These are phyloP conservation scores for Dendrolimus kikuchii DNA, from an alignment of 1,140 invertebrate species.

Conservation along the genomic window DNA sequence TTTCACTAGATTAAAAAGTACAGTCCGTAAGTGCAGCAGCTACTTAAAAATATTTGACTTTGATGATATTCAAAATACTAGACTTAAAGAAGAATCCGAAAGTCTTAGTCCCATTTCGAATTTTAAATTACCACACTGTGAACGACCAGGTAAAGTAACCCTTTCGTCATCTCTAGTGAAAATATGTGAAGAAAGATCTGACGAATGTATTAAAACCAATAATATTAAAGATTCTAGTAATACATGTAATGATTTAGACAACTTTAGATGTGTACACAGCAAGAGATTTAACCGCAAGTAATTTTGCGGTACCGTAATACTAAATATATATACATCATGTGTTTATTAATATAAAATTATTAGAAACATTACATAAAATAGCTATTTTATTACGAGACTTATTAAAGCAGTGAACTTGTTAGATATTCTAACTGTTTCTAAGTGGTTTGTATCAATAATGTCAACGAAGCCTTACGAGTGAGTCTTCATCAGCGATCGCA, in stretches of 20 bases:
- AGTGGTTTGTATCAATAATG: background rate
- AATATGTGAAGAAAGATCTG: conserved; percentile 36
- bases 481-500: conserved; percentile 9
- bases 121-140: conserved; percentile 41
- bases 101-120: conserved; percentile 30
- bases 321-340: too few species aligned
- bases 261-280: background rate
- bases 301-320: too few species aligned
- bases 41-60: conserved; percentile 14
- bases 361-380: too few species aligned
- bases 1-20: conserved; percentile 36
- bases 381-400: too few species aligned
- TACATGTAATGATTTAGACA: conserved; percentile 5
- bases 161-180: conserved; percentile 29
- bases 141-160: conserved; percentile 16
- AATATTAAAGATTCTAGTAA: conserved; percentile 3
- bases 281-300: too few species aligned
- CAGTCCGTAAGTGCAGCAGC: conserved; percentile 33
- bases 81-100: conserved; percentile 16
- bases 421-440: too few species aligned
- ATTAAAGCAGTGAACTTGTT: too few species aligned
- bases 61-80: background rate
- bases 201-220: conserved; percentile 7
- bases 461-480: conserved; percentile 8
- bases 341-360: too few species aligned